Conservation (phyloP, 2,113 vertebrate species). For the Murina feae region DNA sequence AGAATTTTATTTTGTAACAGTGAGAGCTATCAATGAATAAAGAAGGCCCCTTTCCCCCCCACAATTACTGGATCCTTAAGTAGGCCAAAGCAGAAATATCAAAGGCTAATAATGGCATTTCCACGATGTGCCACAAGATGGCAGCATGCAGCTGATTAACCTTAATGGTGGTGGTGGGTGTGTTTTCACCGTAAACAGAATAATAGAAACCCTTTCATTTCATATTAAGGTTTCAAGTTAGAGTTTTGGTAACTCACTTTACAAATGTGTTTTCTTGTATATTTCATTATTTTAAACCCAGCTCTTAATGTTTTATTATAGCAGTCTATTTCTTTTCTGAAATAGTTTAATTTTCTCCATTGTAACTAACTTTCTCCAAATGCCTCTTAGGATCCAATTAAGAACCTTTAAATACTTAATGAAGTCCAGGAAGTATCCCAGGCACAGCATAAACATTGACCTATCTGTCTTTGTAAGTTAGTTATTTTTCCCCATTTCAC, state of each 20-base stretch:
- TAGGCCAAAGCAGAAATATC: not conserved
- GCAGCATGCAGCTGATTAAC: slow-evolving; percentile 71
- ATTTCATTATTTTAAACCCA: not conserved
- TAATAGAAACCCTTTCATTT: slow-evolving; percentile 63
- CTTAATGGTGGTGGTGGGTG: not conserved
- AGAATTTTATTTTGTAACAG: not conserved
- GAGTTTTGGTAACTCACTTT: slow-evolving; percentile 1
- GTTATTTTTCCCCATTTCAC: not conserved
- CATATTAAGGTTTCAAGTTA: not conserved
- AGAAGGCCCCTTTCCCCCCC: not conserved
- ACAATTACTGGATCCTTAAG: not conserved
- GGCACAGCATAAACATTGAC: not conserved
- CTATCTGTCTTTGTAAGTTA: not conserved
- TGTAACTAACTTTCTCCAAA: not conserved
- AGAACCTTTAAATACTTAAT: not conserved
- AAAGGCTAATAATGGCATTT: slow-evolving; percentile 53
- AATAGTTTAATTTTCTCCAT: not conserved
- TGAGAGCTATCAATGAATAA: not conserved
- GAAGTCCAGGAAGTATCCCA: not conserved
- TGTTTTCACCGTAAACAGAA: slow-evolving; percentile 44
- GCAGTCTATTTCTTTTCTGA: not conserved
- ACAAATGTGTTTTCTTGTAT: not conserved
- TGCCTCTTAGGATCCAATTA: not conserved
- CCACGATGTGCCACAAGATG: slow-evolving; percentile 81
- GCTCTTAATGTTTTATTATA: not conserved